Evolutionary conservation across 2,888 invertebrate genomes (phyloP), one percentile per base, ranked within the genome.

Genomic region (Sarcophaga carnaria): DNA sequence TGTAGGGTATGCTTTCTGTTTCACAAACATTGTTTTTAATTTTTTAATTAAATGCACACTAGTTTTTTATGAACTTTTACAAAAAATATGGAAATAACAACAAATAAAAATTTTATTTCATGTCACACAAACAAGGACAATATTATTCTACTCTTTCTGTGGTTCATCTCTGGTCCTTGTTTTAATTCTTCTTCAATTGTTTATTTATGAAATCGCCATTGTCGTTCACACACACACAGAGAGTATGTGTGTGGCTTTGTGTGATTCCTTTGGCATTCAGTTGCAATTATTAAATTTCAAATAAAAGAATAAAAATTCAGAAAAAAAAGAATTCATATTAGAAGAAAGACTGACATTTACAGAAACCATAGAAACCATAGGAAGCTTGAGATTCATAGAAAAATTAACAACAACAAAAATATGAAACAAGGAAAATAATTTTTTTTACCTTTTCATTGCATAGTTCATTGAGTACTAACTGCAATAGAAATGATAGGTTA

Each of bases 281-380:
- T 67, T 67, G 49, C n/a, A 45, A 60, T 78, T 69, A 78, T 69
- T 78, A 47, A 60, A 78, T 78, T 78, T 60, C 20, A n/a, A 4
- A 69, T 37, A 67, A 78, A 25, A 54, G 49, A 64, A 63, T 20
- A 59, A 45, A 47, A 76, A 66, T 14, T 54, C 5, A 14, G 4
- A 54, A 54, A 54, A 17, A 54, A 54, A 54, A 14, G 0, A 37
- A 37, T 37, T 37, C 37, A 37, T 37, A 37, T 37, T 37, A 8
- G 8, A 37, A 37, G 37, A 10, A 37, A 37, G 22, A 12, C 59
- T 78, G 78, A 14, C 78, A 78, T 60, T 69, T 78, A 69, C 59
- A 69, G 62, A 45, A 45, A 78, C 64, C 59, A 14, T 54, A 69
- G 62, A 45, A 45, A 78, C 64, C 59, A 14, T 54, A 22, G 14